A percentile compares a stretch with the other conserved stretches of the same genome.
Evolutionary conservation across 53 echinoderm and acorn worm genomes (phyloP).

Genomic region (Temnopleurus reevesii): DNA sequence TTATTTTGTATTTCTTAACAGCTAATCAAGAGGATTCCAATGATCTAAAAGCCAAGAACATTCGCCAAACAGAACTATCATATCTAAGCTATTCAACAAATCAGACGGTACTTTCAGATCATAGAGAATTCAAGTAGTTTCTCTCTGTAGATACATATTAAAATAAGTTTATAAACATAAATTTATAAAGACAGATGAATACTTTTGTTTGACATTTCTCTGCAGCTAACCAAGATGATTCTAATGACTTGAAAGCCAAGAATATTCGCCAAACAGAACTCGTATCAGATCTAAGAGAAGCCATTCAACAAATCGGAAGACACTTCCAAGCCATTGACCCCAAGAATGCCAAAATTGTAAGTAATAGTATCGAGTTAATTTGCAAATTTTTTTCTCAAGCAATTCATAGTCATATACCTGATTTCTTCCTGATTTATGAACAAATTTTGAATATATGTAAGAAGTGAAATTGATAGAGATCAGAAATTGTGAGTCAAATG

Average conservation of each 20-base stretch:
- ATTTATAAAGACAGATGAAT: no score
- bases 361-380: no score
- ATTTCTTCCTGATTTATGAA: no score
- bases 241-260: conserved; percentile 91
- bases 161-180: no score
- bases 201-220: not conserved
- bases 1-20: conserved; percentile 23
- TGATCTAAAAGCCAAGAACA: conserved; percentile 96
- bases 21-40: conserved; percentile 79
- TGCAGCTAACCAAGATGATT: conserved; percentile 79
- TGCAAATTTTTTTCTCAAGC: no score
- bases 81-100: conserved; percentile 90
- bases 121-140: no score
- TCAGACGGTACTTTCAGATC: conserved; percentile 94
- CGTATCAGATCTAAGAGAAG: conserved; percentile 89
- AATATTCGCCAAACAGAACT: conserved; percentile 97
- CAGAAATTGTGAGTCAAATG: no score
- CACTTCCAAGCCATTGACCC: conserved; percentile 98
- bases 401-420: no score
- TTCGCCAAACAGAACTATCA: conserved; percentile 94
- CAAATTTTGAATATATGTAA: no score
- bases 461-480: no score
- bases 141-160: no score
- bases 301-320: conserved; percentile 90
- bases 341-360: conserved; percentile 96